Evolutionary conservation across 2,888 invertebrate genomes (phyloP), one percentile per base, ranked within the genome.

Genomic region (Sisyra nigra): DNA sequence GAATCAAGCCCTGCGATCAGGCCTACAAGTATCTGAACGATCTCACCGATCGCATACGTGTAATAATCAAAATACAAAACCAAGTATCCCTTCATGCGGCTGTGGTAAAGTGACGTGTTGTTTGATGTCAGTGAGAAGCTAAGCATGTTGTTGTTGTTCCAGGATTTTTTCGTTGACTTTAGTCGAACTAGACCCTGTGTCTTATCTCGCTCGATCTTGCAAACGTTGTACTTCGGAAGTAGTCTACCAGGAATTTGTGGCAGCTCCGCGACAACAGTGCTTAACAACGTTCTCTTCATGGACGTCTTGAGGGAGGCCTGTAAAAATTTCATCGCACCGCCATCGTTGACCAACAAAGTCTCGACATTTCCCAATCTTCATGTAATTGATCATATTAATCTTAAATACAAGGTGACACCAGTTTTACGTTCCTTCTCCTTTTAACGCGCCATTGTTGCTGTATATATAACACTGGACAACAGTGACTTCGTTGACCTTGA

Each of bases 151-250:
- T 30, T 36, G 18, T n/a, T 14, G 32, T 36, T 39, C n/a, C 58
- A 85, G 87, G 91, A 94, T 57, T 89, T 92, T 63, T 91, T 94
- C 62, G 79, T 86, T 60, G 88, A 92, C 55, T 93, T 93, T 62
- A 93, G 93, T 55, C 78, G 80, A 54, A 74, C 76, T 47, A 76
- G 76, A 1, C 89, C 93, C 2, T 94, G 94, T 62, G 87, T 94
- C 45, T 70, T 96, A 7, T 92, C 93, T 1, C 75, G 96, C 43
- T 92, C 93, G 37, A 78, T 92, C 32, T 66, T 94, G 3, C 93
- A 91, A 59, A 69, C 85, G 47, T 66, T 89, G 24, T 89, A 88
- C 59, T 68, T 82, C 46, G 70, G 69, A 43, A 57, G 61, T 49
- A 52, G 58, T 37, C 50, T 49, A 31, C 48, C 52, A 39, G 38